phyloP scores from a whole-genome alignment of 2,797 vertebrate species.

The Erpetoichthys calabaricus region DNA sequence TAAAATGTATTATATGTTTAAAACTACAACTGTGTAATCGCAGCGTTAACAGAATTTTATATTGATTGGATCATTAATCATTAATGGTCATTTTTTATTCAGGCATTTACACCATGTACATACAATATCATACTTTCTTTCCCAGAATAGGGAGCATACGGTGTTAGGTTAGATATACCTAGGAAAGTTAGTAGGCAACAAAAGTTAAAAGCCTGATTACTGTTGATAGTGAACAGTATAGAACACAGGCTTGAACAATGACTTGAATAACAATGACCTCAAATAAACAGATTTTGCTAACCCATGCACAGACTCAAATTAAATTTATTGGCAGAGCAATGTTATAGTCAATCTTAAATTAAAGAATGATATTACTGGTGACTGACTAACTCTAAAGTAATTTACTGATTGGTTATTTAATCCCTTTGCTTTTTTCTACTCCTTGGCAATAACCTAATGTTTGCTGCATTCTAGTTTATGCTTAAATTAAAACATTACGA shows the following conservation, averaged over 20 bases:
- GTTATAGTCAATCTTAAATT: slow-evolving; percentile 3
- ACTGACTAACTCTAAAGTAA: slow-evolving; percentile 17
- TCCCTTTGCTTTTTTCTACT: slow-evolving; percentile 26
- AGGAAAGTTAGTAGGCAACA: too few relatives aligned
- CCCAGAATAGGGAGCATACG: too few relatives aligned
- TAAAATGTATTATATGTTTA: too few relatives aligned
- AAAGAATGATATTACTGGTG: slow-evolving; percentile 1
- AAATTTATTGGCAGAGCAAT: neutral
- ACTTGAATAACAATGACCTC: neutral
- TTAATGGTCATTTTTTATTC: too few relatives aligned
- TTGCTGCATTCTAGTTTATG: slow-evolving; percentile 30
- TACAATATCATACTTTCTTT: too few relatives aligned
- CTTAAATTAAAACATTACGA: slow-evolving; percentile 32
- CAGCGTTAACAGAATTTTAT: too few relatives aligned
- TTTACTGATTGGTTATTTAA: slow-evolving; percentile 27
- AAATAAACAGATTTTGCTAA: neutral
- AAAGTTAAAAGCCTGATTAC: too few relatives aligned
- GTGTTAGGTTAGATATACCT: too few relatives aligned
- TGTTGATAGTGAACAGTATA: neutral
- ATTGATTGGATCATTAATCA: too few relatives aligned
- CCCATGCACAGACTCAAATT: neutral
- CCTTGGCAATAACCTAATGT: slow-evolving; percentile 30
- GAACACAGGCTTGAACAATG: neutral
- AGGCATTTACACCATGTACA: too few relatives aligned
- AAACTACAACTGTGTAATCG: too few relatives aligned